A percentile compares a stretch with the other conserved stretches of the same genome.
These are phyloP conservation scores for Mirza zaza DNA, from an alignment of 2,113 vertebrate genomes.

Conservation along the genomic window DNA sequence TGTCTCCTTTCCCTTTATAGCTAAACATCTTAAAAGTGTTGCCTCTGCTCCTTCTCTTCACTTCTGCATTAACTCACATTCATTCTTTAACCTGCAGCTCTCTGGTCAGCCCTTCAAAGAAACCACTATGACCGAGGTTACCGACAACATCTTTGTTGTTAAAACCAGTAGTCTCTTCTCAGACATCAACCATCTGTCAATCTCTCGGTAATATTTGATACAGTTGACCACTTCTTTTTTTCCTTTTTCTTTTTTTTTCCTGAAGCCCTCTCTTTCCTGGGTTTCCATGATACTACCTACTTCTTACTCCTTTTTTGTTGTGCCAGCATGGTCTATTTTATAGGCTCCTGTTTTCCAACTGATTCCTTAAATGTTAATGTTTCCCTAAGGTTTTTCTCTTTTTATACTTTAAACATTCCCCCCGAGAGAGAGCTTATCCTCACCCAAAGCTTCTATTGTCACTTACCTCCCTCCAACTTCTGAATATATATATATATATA, in stretches of 20 bases:
- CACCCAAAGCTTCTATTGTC: not conserved
- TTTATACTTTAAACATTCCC: not conserved
- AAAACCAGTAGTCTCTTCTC: not conserved
- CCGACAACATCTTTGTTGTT: not conserved
- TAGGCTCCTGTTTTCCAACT: not conserved
- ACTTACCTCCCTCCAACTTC: not conserved
- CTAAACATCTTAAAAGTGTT: not conserved
- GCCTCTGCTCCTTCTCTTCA: not conserved
- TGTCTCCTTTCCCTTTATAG: not conserved
- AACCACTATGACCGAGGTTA: not conserved
- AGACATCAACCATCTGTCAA: not conserved
- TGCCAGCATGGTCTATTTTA: not conserved
- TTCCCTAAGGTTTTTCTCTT: not conserved
- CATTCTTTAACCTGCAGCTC: not conserved
- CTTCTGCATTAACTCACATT: not conserved
- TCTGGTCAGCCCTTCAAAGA: not conserved
- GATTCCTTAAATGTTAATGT: not conserved
- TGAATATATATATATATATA: not conserved
- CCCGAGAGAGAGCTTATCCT: not conserved
- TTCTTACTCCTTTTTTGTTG: not conserved
- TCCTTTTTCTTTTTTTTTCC: too few species aligned
- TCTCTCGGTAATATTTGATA: not conserved
- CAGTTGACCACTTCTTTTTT: not conserved
- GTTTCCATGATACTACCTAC: not conserved
- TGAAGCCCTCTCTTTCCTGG: not conserved